A percentile compares a stretch with the other conserved stretches of the same genome.
phyloP scores from a whole-genome alignment of 1,140 invertebrate species.

The Ectropis grisescens region DNA sequence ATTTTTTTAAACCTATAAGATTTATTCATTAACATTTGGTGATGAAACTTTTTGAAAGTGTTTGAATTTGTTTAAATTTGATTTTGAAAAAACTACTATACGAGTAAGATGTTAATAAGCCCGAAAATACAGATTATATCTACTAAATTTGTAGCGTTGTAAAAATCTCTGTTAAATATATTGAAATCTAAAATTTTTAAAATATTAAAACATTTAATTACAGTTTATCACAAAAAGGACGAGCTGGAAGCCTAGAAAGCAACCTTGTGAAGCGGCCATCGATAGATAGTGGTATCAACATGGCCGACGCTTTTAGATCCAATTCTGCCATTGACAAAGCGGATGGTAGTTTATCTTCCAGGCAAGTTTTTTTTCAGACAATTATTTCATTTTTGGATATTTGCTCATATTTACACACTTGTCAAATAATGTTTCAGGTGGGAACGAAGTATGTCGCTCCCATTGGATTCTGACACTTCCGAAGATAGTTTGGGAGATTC shows the following conservation, averaged over 20 bases:
- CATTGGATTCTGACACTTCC: constrained; percentile 68
- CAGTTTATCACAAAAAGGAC: constrained; percentile 52
- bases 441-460: constrained; percentile 78
- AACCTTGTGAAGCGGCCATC: constrained; percentile 83
- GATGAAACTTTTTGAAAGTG: too few relatives aligned
- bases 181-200: too few relatives aligned
- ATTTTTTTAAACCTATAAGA: too few relatives aligned
- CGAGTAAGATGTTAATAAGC: too few relatives aligned
- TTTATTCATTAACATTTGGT: too few relatives aligned
- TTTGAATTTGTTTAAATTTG: too few relatives aligned
- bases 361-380: constrained; percentile 30
- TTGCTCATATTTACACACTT: not conserved
- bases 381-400: constrained; percentile 1
- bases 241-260: constrained; percentile 49
- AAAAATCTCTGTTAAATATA: too few relatives aligned
- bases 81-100: too few relatives aligned
- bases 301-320: constrained; percentile 70
- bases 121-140: too few relatives aligned
- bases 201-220: too few relatives aligned
- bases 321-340: constrained; percentile 46
- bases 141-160: too few relatives aligned
- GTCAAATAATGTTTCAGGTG: constrained; percentile 72
- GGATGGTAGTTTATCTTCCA: constrained; percentile 33
- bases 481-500: constrained; percentile 68
- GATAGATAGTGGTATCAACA: constrained; percentile 88